Base-by-base conservation (phyloP, 1,140 invertebrate genomes). In the Eciton burchellii region DNA sequence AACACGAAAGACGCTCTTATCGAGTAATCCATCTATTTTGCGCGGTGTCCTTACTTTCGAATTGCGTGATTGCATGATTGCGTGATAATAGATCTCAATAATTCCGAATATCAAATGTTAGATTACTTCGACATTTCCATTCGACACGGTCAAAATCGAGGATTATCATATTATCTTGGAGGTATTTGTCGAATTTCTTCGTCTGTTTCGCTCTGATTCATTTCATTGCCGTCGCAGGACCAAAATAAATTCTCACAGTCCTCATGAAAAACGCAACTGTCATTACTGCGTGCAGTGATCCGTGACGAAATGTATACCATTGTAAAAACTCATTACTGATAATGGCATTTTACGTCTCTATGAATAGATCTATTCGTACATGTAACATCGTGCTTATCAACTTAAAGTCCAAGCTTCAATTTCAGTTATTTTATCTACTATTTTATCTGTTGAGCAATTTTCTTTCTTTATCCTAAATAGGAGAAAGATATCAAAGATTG, bases 141-240 rank as follows among this genome's bases (percentile, higher is more conserved):
- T 49, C 26, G 59, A 49, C 19, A 16, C 19, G n/a, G 29, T 72
- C 19, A 49, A 79, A 43, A 56, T 68, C 76, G 63, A 66, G 41
- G 26, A 71, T 73, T 24, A 16, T 35, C 35, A 12, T 24, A 41
- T 41, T 29, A 29, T 45, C 19, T 14, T 12, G 3, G 49, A 56
- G 68, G 35, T 56, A 16, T 19, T 66, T 43, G n/a, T 68, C 63
- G 14, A 79, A 68, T 79, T 79, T 79, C 74, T 81, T 81, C 56
- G 68, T 3, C 60, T 68, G 77, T 1, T 35, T 73, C 68, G 77
- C 77, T 81, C 77, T 72, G 19, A 81, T 73, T 71, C 54, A 3
- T 26, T 24, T 60, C 54, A 21, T 16, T 12, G 41, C 43, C 56
- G 12, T 43, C 24, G 24, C n/a, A 6, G 2, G 26, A 43, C 19